A percentile compares a stretch with the other conserved stretches of the same genome.
Evolutionary conservation across 2,113 vertebrate species (phyloP).

Genomic region (Barbus barbus): DNA sequence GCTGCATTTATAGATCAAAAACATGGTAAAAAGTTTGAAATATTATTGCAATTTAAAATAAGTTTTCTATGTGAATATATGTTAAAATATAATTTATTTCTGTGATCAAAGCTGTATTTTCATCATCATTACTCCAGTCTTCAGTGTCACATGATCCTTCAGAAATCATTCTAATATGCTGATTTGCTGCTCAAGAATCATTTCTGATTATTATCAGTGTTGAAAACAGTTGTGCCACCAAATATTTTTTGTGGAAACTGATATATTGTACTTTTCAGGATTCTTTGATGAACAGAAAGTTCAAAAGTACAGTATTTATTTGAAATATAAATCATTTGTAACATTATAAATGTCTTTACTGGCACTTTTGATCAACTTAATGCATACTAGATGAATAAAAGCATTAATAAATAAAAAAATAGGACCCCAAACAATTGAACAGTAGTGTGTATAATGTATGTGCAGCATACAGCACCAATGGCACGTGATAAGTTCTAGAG

Average conservation of each 20-base stretch:
- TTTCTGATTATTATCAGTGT: not conserved
- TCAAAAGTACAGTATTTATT: no score
- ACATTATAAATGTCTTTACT: not conserved
- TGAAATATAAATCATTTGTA: not conserved
- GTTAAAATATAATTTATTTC: not conserved
- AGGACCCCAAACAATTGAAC: not conserved
- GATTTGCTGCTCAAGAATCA: not conserved
- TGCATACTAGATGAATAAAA: not conserved
- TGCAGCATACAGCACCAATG: not conserved
- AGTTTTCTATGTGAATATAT: not conserved
- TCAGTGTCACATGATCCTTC: not conserved
- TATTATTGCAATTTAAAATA: not conserved
- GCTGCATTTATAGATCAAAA: not conserved
- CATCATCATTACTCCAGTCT: not conserved
- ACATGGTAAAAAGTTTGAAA: not conserved
- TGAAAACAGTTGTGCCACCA: not conserved
- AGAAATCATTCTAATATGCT: not conserved
- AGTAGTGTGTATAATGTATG: not conserved
- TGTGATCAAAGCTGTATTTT: not conserved
- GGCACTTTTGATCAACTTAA: not conserved
- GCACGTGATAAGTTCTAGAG: constrained; percentile 28
- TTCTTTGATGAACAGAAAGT: not conserved
- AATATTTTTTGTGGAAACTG: not conserved
- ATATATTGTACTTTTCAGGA: not conserved
- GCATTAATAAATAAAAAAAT: no score